phyloP scores from a whole-genome alignment of 2,888 invertebrate species.

The Argyresthia albistria region DNA sequence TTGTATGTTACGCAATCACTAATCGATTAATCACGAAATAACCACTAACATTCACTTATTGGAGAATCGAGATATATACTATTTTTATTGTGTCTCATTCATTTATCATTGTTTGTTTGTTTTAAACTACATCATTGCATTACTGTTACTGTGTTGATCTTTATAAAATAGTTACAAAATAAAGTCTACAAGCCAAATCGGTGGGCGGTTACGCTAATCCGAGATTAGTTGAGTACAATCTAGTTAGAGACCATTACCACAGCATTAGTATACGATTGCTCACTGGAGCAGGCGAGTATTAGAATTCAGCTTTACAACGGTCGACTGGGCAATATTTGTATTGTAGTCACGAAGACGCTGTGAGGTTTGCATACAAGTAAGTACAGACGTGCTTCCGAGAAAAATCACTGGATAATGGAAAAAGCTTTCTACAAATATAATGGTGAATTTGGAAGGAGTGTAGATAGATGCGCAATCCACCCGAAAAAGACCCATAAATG shows the following conservation, averaged over 20 bases:
- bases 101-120: conserved; percentile 1
- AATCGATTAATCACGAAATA: conserved; percentile 5
- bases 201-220: neutral
- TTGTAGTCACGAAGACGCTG: conserved; percentile 42
- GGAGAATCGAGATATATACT: conserved; percentile 1
- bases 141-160: neutral
- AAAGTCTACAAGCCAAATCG: too few species aligned
- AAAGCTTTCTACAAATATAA: conserved; percentile 65
- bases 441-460: neutral
- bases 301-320: neutral
- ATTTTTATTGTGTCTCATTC: conserved; percentile 1
- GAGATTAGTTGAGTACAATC: neutral
- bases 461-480: too few species aligned
- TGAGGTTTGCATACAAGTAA: conserved; percentile 48
- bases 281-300: neutral
- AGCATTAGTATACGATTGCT: neutral
- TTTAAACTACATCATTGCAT: neutral
- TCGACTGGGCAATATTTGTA: conserved; percentile 14
- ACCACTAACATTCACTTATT: conserved; percentile 2
- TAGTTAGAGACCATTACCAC: neutral
- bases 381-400: conserved; percentile 46
- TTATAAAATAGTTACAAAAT: too few species aligned
- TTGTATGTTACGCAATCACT: neutral
- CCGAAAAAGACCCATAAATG: too few species aligned
- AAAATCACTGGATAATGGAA: conserved; percentile 64